phyloP scores from a whole-genome alignment of 1,140 invertebrate genomes.

The Brachionus calyciflorus region DNA sequence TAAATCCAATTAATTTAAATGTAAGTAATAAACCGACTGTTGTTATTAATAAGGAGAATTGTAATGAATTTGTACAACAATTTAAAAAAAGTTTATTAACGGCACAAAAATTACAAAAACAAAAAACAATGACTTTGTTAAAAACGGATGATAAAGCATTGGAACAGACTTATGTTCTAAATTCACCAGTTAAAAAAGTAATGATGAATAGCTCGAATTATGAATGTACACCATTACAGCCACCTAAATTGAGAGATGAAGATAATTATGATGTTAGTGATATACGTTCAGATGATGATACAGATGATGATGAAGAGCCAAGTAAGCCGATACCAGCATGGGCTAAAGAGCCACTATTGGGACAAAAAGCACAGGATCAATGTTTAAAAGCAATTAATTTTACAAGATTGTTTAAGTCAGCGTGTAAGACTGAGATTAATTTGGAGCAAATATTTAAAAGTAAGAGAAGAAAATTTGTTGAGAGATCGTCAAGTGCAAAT shows the following conservation, averaged over 20 bases:
- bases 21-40: neutral
- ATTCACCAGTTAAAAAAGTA: neutral
- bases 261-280: constrained; percentile 51
- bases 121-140: constrained; percentile 4
- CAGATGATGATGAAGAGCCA: constrained; percentile 50
- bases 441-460: constrained; percentile 18
- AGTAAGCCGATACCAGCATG: constrained; percentile 50
- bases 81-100: constrained; percentile 37
- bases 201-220: neutral
- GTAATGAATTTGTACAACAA: constrained; percentile 1
- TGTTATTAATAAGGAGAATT: constrained; percentile 25
- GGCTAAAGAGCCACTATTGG: constrained; percentile 50
- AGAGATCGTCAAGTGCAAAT: constrained; percentile 25
- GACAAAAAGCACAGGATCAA: constrained; percentile 34
- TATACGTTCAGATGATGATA: constrained; percentile 50
- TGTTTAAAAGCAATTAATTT: constrained; percentile 20
- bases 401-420: constrained; percentile 13
- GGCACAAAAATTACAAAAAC: constrained; percentile 2
- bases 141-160: neutral
- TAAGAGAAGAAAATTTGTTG: constrained; percentile 30
- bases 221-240: constrained; percentile 25
- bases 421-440: constrained; percentile 26
- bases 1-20: constrained; percentile 15
- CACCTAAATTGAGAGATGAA: constrained; percentile 36
- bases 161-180: constrained; percentile 16